phyloP scores from a whole-genome alignment of 2,888 invertebrate genomes.

The Agapostemon virescens region DNA sequence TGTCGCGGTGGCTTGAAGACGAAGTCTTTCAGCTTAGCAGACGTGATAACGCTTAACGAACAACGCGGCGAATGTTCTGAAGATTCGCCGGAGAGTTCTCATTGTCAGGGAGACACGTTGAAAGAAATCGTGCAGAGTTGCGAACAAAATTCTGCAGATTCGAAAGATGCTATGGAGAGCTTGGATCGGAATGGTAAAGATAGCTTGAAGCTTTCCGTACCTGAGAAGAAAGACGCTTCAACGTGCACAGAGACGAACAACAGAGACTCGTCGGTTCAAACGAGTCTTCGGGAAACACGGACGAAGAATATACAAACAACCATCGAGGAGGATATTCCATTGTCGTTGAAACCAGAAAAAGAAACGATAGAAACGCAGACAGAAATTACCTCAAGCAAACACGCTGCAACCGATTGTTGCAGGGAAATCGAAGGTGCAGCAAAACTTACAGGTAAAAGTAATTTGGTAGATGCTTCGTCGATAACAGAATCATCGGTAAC shows the following conservation, averaged over 20 bases:
- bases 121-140: neutral
- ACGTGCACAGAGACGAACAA: neutral
- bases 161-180: neutral
- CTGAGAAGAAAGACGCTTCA: neutral
- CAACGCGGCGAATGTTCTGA: neutral
- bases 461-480: neutral
- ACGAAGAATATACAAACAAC: constrained; percentile 17
- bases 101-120: no score
- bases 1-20: neutral
- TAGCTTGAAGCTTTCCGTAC: neutral
- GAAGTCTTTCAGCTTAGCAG: constrained; percentile 13
- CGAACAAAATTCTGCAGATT: neutral
- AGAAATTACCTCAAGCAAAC: neutral
- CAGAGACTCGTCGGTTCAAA: constrained; percentile 33
- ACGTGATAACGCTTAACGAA: neutral
- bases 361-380: constrained; percentile 17
- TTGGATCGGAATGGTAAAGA: neutral
- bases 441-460: neutral
- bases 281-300: neutral
- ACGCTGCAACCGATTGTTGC: neutral
- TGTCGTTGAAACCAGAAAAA: neutral
- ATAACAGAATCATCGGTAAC: constrained; percentile 11
- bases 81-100: neutral
- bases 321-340: neutral
- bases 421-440: neutral